Conservation (phyloP, 2,888 invertebrate species). For the Cartodere bifasciata region DNA sequence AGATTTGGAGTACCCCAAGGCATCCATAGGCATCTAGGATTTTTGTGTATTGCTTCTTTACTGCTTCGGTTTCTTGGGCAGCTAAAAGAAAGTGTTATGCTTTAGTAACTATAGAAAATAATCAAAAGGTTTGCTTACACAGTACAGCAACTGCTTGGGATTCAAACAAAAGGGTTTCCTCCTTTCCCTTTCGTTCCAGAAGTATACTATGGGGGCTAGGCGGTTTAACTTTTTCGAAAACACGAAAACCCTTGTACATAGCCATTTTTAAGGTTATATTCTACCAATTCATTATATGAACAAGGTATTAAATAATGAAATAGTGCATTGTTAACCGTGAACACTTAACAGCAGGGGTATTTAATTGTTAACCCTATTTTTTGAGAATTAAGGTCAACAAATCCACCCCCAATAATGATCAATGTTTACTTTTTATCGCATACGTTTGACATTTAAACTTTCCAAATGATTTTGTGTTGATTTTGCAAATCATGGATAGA, state of each 20-base stretch:
- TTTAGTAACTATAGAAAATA: background rate
- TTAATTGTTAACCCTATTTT: too few species aligned
- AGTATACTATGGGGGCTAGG: constrained; percentile 83
- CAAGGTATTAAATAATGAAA: too few species aligned
- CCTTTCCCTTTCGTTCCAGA: constrained; percentile 77
- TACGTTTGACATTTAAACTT: too few species aligned
- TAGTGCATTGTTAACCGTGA: too few species aligned
- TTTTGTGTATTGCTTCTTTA: constrained; percentile 82
- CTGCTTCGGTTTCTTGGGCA: constrained; percentile 75
- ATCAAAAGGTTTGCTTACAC: constrained; percentile 38
- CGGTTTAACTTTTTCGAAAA: constrained; percentile 76
- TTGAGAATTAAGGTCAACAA: too few species aligned
- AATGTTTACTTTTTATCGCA: too few species aligned
- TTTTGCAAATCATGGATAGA: too few species aligned
- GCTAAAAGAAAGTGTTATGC: constrained; percentile 37
- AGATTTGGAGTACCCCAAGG: constrained; percentile 82
- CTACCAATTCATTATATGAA: too few species aligned
- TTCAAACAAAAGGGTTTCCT: constrained; percentile 80
- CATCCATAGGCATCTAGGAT: constrained; percentile 92
- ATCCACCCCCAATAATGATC: too few species aligned
- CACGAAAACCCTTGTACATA: constrained; percentile 86
- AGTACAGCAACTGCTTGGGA: constrained; percentile 82
- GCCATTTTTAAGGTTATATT: too few species aligned
- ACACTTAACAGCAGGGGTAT: too few species aligned
- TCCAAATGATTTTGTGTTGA: too few species aligned